Percentiles rank a stretch among this genome's conserved stretches.
Conservation (phyloP, 2,113 vertebrate species). For the Xiphophorus hellerii region DNA sequence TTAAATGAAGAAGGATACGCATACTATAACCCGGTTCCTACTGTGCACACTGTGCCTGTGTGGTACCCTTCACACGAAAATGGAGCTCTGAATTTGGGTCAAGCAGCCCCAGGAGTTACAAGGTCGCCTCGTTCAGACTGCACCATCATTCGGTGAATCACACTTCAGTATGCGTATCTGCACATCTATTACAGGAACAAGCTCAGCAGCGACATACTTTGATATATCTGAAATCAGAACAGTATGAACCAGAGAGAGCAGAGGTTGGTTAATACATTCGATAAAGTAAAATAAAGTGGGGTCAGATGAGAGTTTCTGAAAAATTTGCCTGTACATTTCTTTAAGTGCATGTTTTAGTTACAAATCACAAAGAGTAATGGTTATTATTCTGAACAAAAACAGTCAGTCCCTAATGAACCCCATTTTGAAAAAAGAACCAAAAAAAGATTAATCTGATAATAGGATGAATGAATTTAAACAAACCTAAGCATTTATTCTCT, state of each 20-base stretch:
- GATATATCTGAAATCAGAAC: neutral
- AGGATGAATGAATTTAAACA: too few species aligned
- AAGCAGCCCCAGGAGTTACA: slow-evolving; percentile 66
- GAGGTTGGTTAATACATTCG: neutral
- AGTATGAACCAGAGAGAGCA: neutral
- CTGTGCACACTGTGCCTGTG: slow-evolving; percentile 37
- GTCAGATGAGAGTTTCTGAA: too few species aligned
- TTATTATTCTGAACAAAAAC: too few species aligned
- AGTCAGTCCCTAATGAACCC: too few species aligned
- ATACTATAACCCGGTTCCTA: slow-evolving; percentile 58
- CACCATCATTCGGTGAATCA: slow-evolving; percentile 38
- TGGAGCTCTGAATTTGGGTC: slow-evolving; percentile 74
- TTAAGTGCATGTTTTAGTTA: too few species aligned
- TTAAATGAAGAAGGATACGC: slow-evolving; percentile 72
- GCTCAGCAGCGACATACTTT: neutral
- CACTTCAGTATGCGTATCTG: slow-evolving; percentile 1
- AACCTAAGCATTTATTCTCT: too few species aligned
- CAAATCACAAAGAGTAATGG: too few species aligned
- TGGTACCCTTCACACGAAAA: slow-evolving; percentile 64
- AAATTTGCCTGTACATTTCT: too few species aligned
- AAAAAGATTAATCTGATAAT: too few species aligned
- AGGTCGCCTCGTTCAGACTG: slow-evolving; percentile 33
- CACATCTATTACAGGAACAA: slow-evolving; percentile 15
- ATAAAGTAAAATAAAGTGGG: neutral
- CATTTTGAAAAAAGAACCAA: too few species aligned